Percentiles rank a stretch among this genome's conserved stretches.
These are phyloP conservation scores for Coregonus suidteri DNA, from an alignment of 2,797 vertebrate species.

Conservation along the genomic window DNA sequence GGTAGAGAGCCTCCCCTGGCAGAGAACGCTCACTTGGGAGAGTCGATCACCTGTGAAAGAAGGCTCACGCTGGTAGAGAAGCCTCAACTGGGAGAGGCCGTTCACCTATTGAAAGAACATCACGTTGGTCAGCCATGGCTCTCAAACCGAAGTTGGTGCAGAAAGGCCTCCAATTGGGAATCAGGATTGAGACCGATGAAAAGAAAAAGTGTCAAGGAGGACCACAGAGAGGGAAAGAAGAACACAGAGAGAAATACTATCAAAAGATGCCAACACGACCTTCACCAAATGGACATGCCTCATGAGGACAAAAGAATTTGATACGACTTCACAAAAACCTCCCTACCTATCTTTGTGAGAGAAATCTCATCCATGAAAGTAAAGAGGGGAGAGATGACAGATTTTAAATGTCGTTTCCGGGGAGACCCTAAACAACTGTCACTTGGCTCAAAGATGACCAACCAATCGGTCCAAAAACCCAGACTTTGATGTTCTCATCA, in stretches of 20 bases:
- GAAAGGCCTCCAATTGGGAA: constrained; percentile 28
- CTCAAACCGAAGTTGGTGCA: constrained; percentile 45
- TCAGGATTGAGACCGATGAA: constrained; percentile 28
- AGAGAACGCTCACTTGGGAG: background rate
- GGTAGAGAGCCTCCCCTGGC: background rate
- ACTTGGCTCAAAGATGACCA: constrained; percentile 89
- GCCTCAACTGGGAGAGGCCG: background rate
- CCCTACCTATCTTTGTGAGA: constrained; percentile 80
- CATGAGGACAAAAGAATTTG: constrained; percentile 13
- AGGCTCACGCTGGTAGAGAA: background rate
- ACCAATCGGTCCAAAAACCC: constrained; percentile 75
- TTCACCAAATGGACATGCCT: constrained; percentile 9
- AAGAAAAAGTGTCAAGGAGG: constrained; percentile 23
- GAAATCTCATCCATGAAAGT: constrained; percentile 79
- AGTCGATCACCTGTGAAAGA: background rate
- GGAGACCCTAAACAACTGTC: constrained; percentile 83
- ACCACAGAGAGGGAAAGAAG: constrained; percentile 16
- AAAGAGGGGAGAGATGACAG: constrained; percentile 82
- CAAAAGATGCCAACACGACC: constrained; percentile 22
- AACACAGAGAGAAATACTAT: background rate
- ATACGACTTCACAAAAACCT: constrained; percentile 31
- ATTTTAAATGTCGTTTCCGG: constrained; percentile 85
- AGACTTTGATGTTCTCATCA: constrained; percentile 79
- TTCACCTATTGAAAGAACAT: constrained; percentile 25
- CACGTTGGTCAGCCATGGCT: constrained; percentile 38